Conservation (phyloP, 2,797 vertebrate species). For the Myotis myotis region DNA sequence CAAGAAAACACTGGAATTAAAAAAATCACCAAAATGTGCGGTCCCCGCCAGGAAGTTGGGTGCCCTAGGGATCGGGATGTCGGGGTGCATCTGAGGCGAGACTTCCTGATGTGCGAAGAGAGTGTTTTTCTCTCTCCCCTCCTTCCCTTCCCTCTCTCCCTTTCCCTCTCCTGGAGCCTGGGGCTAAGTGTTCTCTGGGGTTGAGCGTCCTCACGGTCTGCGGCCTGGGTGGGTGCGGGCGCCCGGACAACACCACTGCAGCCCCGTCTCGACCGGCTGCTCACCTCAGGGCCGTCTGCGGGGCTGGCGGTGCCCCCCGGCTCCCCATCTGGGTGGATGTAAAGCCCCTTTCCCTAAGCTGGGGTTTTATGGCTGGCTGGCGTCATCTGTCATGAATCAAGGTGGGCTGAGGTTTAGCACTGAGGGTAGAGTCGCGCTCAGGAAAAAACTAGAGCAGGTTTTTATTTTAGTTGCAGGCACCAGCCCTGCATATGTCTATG, state of each 20-base stretch:
- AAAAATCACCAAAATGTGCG: background rate
- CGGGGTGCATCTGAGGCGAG: background rate
- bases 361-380: conserved; percentile 77
- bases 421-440: conserved; percentile 45
- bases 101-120: background rate
- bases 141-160: background rate
- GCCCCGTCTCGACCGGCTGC: conserved; percentile 25
- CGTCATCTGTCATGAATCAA: conserved; percentile 79
- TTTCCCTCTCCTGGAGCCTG: background rate
- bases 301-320: conserved; percentile 57
- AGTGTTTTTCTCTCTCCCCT: too few relatives aligned
- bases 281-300: conserved; percentile 43
- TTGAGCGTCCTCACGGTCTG: conserved; percentile 43
- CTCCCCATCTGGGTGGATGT: conserved; percentile 68
- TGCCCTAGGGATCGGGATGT: background rate
- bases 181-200: conserved; percentile 11
- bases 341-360: conserved; percentile 73
- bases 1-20: background rate
- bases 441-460: conserved; percentile 4
- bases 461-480: conserved; percentile 57
- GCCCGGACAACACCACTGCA: conserved; percentile 39
- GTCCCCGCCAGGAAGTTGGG: background rate
- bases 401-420: conserved; percentile 74
- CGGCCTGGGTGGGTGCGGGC: background rate
- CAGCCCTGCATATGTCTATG: background rate